Percentiles rank a stretch among this genome's conserved stretches.
These are phyloP conservation scores for Cladorhizidae sp. DNA, from an alignment of 37 sponge, comb jelly and placozoan genomes.

Conservation along the genomic window DNA sequence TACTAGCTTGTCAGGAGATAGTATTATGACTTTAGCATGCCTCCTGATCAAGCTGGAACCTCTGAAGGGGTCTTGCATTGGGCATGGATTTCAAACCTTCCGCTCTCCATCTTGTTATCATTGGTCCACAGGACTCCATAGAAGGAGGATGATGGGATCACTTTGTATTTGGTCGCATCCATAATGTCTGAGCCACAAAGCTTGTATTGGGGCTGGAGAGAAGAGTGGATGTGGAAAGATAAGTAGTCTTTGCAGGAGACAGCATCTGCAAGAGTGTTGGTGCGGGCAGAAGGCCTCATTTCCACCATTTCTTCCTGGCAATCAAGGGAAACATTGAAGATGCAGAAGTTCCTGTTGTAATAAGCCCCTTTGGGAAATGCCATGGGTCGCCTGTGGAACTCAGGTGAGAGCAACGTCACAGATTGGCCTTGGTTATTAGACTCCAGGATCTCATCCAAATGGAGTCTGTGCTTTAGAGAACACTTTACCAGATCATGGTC, in stretches of 20 bases:
- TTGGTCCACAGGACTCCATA: conserved; percentile 3
- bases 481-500: not conserved
- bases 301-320: conserved; percentile 1
- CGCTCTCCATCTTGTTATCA: not conserved
- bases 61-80: no score
- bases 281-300: not conserved
- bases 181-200: conserved; percentile 1
- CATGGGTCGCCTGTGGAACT: not conserved
- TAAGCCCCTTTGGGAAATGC: not conserved
- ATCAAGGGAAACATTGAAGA: not conserved
- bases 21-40: no score
- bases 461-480: not conserved
- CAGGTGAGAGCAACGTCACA: conserved; percentile 4
- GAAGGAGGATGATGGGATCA: not conserved
- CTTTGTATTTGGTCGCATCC: not conserved
- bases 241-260: not conserved
- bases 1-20: no score
- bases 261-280: not conserved
- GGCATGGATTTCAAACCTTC: not conserved
- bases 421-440: not conserved
- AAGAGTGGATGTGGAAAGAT: not conserved
- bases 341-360: conserved; percentile 1
- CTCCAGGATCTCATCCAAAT: not conserved
- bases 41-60: no score
- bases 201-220: not conserved